These are phyloP conservation scores for Aplodontia rufa DNA, from an alignment of 2,113 vertebrate species.

Conservation along the genomic window DNA sequence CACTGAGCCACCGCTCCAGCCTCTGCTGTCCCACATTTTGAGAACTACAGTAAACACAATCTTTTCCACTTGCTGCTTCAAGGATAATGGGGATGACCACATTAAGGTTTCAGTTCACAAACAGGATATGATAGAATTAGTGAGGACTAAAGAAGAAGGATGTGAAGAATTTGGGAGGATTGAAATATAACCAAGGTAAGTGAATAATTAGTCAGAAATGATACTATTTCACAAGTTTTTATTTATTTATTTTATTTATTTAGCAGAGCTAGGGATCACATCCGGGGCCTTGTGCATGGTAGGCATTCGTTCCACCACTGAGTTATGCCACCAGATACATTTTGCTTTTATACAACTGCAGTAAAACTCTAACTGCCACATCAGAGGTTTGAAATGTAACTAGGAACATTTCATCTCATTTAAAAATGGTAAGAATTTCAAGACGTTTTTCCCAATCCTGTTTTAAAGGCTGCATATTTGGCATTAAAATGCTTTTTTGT, in stretches of 20 bases:
- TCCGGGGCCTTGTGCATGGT: not conserved
- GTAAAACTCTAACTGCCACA: not conserved
- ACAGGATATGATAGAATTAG: not conserved
- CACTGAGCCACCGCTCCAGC: no score
- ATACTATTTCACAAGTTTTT: not conserved
- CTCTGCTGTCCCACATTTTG: not conserved
- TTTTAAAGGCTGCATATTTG: constrained; percentile 29
- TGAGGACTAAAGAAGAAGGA: not conserved
- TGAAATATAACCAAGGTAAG: not conserved
- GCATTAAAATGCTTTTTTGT: not conserved
- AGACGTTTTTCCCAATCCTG: not conserved
- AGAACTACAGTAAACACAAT: not conserved
- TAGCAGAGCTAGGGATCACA: not conserved
- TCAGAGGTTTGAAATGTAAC: constrained; percentile 18
- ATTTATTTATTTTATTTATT: not conserved
- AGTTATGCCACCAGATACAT: not conserved
- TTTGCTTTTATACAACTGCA: not conserved
- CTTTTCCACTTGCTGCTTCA: not conserved
- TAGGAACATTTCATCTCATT: not conserved
- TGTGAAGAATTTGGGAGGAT: not conserved
- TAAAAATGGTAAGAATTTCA: constrained; percentile 55
- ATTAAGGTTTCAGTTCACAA: not conserved
- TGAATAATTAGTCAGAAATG: constrained; percentile 13
- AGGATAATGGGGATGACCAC: not conserved
- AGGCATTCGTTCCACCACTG: not conserved